Evolutionary conservation across 2,113 vertebrate genomes (phyloP), one percentile per base, ranked within the genome.

Genomic region (Tapirus terrestris): DNA sequence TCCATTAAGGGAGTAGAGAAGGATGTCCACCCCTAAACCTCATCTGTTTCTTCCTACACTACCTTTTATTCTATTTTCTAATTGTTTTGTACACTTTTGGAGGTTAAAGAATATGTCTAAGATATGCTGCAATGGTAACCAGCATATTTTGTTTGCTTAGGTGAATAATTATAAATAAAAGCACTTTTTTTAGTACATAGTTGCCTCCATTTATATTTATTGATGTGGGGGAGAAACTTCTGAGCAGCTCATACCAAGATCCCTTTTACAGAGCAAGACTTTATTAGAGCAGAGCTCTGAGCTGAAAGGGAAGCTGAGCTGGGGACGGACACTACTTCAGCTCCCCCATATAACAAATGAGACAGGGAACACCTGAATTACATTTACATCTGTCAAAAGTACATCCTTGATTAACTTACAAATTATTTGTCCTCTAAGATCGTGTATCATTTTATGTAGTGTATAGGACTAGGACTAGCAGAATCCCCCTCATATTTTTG

Each of bases 121-220:
- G 53, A 81, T n/a, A 80, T 29, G n/a, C 39, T 80, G 9, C n/a
- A 58, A 84, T 51, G 45, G 23, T 76, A 91, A 70, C 4, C 0
- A 33, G 60, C 29, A 87, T 86, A 90, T 86, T 92, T 94, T 91
- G 53, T 86, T 87, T 70, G 43, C 60, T 82, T 39, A 63, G 61
- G 18, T 76, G 87, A 93, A 68, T 39, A 82, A 60, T 4, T 70
- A 29, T 43, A 87, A 81, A 91, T 82, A 82, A 94, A 93, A 82
- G 27, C 60, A 81, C 86, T 86, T 95, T 86, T 80, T 67, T 95
- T 86, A 29, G 23, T 36, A 95, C 29, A 68, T 61, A 29, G 33
- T 68, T 90, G 91, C 61, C 48, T 85, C 73, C 58, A 92, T 63
- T 88, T 95, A 84, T 63, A 88, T 45, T 92, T 68, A 85, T 75